These are phyloP conservation scores for Drosophila athabasca DNA, from an alignment of 1,140 invertebrate species.

Conservation along the genomic window DNA sequence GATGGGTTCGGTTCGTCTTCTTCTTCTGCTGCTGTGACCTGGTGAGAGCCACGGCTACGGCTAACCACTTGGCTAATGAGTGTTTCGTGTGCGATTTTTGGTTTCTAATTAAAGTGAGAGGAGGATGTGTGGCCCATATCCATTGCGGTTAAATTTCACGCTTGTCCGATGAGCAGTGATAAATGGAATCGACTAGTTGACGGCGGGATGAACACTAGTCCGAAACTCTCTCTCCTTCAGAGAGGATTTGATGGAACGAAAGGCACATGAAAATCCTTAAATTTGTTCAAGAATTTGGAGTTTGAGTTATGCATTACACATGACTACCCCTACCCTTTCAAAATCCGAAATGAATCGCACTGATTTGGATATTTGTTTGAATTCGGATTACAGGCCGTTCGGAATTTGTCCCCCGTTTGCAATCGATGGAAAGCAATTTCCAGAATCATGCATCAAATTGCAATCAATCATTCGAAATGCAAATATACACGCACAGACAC, in stretches of 20 bases:
- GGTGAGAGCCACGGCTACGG: conserved; percentile 1
- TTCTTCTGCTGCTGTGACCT: not conserved
- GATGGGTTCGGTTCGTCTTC: not conserved
- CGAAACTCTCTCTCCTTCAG: no score
- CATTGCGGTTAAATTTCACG: conserved; percentile 14
- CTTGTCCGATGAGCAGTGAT: not conserved
- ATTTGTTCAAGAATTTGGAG: no score
- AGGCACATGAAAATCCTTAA: no score
- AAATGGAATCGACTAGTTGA: not conserved
- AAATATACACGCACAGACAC: conserved; percentile 25
- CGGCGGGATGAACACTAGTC: no score
- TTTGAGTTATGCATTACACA: not conserved
- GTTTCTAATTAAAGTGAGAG: conserved; percentile 34
- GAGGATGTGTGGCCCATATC: conserved; percentile 18
- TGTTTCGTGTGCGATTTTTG: conserved; percentile 3
- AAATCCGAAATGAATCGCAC: no score
- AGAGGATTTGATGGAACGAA: no score
- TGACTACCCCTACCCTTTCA: no score
- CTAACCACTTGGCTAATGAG: conserved; percentile 48
- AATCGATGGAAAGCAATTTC: conserved; percentile 49
- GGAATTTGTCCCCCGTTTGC: not conserved
- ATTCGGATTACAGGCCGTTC: conserved; percentile 8
- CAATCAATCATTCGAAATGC: conserved; percentile 74
- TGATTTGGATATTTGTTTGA: conserved; percentile 15
- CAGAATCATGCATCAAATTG: conserved; percentile 58